Percentiles rank a stretch among this genome's conserved stretches.
These are phyloP conservation scores for Cepphus grylle DNA, from an alignment of 2,113 vertebrate genomes.

Conservation along the genomic window DNA sequence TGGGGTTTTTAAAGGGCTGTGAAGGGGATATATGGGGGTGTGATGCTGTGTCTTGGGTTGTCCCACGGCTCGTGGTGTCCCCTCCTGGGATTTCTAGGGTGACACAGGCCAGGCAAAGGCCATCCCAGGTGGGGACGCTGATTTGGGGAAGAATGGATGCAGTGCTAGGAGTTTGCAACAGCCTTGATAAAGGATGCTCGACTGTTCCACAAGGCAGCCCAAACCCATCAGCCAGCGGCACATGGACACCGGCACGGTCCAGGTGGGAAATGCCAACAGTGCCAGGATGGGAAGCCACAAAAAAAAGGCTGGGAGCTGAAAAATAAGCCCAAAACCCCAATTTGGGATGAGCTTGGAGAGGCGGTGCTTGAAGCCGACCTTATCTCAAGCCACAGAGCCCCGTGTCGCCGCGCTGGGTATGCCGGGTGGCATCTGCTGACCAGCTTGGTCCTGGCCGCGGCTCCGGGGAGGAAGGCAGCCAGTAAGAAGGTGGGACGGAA, in stretches of 20 bases:
- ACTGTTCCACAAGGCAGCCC: accelerated
- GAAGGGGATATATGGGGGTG: accelerated
- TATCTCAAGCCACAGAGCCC: background rate
- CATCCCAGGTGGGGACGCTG: background rate
- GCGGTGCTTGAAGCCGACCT: accelerated
- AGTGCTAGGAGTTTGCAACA: background rate
- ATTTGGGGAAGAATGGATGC: background rate
- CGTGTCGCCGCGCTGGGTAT: accelerated
- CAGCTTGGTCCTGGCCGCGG: accelerated
- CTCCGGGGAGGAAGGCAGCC: background rate
- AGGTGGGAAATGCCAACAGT: background rate
- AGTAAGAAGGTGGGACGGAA: background rate
- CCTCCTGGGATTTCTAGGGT: background rate
- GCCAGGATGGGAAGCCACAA: background rate
- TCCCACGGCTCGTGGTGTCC: accelerated
- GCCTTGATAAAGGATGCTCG: background rate
- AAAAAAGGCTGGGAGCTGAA: background rate
- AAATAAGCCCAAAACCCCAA: accelerated
- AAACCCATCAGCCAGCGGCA: background rate
- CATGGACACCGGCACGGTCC: accelerated
- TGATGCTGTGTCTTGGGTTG: accelerated
- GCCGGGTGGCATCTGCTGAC: background rate
- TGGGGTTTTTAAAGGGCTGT: background rate
- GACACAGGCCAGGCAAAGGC: background rate
- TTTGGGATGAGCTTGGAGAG: background rate